phyloP scores from a whole-genome alignment of 2,113 vertebrate genomes.

The Gallinago media region DNA sequence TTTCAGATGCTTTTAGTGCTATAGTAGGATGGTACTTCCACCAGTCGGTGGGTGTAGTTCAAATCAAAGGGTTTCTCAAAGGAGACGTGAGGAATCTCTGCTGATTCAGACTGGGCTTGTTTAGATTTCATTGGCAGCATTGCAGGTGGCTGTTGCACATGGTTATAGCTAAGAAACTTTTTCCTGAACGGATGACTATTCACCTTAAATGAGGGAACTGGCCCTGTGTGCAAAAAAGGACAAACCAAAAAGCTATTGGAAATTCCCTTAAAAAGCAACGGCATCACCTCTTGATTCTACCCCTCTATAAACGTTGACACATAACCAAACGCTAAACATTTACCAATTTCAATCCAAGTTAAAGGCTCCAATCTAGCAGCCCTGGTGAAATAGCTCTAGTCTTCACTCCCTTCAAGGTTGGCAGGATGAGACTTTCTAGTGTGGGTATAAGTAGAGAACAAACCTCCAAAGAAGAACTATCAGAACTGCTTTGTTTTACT shows the following conservation, averaged over 20 bases:
- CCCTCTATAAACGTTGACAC: background rate
- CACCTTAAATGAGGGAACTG: background rate
- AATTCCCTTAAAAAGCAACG: background rate
- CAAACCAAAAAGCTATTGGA: background rate
- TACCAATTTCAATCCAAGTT: background rate
- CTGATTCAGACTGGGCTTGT: background rate
- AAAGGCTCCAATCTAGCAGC: background rate
- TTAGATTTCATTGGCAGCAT: background rate
- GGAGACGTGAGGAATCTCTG: background rate
- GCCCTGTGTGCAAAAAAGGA: no score
- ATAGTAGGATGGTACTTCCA: background rate
- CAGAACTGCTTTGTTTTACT: background rate
- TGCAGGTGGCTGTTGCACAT: background rate
- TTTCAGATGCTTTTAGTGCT: background rate
- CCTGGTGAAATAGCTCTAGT: background rate
- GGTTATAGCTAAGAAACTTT: background rate
- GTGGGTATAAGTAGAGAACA: accelerated
- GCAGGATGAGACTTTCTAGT: background rate
- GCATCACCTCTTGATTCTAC: background rate
- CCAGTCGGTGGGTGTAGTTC: background rate
- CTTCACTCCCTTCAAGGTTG: background rate
- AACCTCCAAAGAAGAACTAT: background rate
- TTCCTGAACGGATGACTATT: background rate
- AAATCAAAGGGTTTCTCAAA: background rate
- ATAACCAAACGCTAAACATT: background rate